A percentile compares a stretch with the other conserved stretches of the same genome.
phyloP scores from a whole-genome alignment of 92 coral and sea anemone species.

The Porites rus region DNA sequence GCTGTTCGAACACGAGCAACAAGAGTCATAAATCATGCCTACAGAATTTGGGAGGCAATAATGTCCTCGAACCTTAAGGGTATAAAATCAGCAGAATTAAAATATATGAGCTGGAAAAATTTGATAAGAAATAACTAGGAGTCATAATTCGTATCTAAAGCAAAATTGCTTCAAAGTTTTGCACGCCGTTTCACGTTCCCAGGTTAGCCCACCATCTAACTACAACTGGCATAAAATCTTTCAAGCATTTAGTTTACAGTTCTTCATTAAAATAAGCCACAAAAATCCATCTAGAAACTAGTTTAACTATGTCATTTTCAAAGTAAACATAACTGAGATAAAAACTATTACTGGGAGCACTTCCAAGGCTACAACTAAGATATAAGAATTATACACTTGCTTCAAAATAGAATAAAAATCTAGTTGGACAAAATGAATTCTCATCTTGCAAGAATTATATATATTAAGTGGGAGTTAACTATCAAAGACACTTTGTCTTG shows the following conservation, averaged over 20 bases:
- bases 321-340: background rate
- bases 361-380: background rate
- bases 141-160: background rate
- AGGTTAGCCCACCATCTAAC: background rate
- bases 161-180: background rate
- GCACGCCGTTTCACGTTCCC: background rate
- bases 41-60: background rate
- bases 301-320: background rate
- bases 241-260: slow-evolving; percentile 10
- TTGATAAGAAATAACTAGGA: too few relatives aligned
- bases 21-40: background rate
- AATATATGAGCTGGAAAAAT: too few relatives aligned
- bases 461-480: background rate
- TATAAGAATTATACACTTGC: background rate
- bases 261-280: slow-evolving; percentile 1
- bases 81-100: background rate
- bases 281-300: background rate
- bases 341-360: background rate
- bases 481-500: background rate
- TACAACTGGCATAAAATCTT: background rate
- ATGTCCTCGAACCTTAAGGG: background rate
- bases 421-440: background rate
- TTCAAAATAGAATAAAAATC: background rate
- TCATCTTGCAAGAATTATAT: background rate
- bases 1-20: background rate